Evolutionary conservation across 2,113 vertebrate genomes (phyloP).

Genomic region (Ictalurus punctatus): DNA sequence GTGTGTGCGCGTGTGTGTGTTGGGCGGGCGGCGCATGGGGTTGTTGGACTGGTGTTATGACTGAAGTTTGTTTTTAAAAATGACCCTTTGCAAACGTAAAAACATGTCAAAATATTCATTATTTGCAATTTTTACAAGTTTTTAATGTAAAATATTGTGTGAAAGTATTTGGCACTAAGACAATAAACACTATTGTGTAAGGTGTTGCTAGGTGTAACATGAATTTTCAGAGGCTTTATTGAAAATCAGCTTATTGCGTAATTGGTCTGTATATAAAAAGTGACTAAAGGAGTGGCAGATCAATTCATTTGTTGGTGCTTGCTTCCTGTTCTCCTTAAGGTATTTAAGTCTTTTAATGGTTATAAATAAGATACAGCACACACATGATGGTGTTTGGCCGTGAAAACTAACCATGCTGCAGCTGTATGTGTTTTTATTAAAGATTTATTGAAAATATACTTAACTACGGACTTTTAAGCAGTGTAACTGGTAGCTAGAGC

Average conservation of each 20-base stretch:
- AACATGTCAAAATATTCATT: conserved; percentile 33
- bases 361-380: conserved; percentile 26
- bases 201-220: conserved; percentile 37
- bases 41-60: conserved; percentile 15
- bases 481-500: conserved; percentile 5
- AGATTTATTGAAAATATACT: conserved; percentile 9
- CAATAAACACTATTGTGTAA: conserved; percentile 38
- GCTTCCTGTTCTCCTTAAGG: conserved; percentile 10
- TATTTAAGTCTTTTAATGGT: conserved; percentile 25
- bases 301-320: conserved; percentile 47
- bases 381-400: conserved; percentile 22
- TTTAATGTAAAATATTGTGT: conserved; percentile 33
- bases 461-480: neutral
- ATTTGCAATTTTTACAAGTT: conserved; percentile 28
- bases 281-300: neutral
- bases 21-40: no score
- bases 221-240: conserved; percentile 30
- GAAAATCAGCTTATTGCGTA: conserved; percentile 4
- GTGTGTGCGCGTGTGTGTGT: neutral
- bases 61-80: conserved; percentile 16
- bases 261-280: conserved; percentile 34
- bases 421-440: conserved; percentile 25
- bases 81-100: conserved; percentile 38
- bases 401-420: conserved; percentile 33
- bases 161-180: conserved; percentile 39